Base-by-base conservation (phyloP, 1,140 invertebrate species). In the Hypothenemus hampei region DNA sequence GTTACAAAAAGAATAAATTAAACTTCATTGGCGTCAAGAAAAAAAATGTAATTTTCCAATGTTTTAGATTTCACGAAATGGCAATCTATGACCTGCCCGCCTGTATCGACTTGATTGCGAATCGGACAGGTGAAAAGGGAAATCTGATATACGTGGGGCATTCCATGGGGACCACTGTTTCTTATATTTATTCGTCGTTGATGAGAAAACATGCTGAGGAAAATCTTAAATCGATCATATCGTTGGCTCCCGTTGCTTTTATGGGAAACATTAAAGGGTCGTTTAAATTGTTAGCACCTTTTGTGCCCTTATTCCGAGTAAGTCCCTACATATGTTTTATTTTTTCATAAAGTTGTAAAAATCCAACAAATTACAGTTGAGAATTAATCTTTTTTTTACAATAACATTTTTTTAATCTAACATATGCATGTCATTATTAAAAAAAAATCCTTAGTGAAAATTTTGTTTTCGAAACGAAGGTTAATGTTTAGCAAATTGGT, bases 221-320 rank as follows among this genome's bases (percentile, higher is more conserved):
- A 1, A 66, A 69, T 59, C 51, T 73, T 11, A 58, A 71, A 63
- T 68, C 71, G 56, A 77, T 86, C 69, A 74, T 81, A 46, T 77
- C 75, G 47, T 67, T 93, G 21, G 88, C 84, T 1, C 90, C 90
- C 2, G 78, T 90, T 0, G 83, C 81, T 0, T 86, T 75, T 61
- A 73, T 88, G 64, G 70, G 73, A 2, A 69, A 88, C 36, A 76
- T 87, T 2, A 80, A 77, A 10, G 53, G 58, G 1, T 13, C 24
- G 10, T 44, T 57, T 22, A 37, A 49, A 33, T 44, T 56, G 13
- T 15, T 57, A 6, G 47, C 53, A 2, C 53, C 63, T 19, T n/a
- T 15, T 4, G 22, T 22, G 2, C 36, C 52, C 6, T 33, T 48
- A 11, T 7, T 55, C 24, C 1, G 33, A 16, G 52, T 55, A 48